phyloP scores from a whole-genome alignment of 37 sponge, comb jelly and placozoan genomes.

The Mnemiopsis leidyi region DNA sequence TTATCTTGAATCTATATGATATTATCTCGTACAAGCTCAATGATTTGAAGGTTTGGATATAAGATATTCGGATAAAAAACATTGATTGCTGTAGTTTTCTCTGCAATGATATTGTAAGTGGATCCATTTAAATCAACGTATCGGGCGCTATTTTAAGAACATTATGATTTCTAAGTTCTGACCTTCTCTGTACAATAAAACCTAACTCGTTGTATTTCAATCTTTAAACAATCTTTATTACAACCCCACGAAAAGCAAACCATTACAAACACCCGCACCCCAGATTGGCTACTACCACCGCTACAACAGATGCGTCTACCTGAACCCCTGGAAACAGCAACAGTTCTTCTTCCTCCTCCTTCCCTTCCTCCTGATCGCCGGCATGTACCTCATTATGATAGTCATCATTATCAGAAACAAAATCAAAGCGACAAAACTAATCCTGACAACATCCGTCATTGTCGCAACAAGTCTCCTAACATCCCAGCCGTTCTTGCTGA shows the following conservation, averaged over 20 bases:
- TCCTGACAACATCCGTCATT: background rate
- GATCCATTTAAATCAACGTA: no score
- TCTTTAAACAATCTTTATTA: background rate
- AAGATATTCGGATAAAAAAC: no score
- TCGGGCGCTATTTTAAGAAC: no score
- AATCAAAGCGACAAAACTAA: background rate
- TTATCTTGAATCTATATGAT: background rate
- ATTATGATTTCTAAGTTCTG: no score
- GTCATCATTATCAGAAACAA: background rate
- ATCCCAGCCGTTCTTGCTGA: background rate
- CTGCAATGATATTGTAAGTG: no score
- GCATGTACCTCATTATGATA: background rate
- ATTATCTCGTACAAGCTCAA: background rate
- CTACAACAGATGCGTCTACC: slow-evolving; percentile 1
- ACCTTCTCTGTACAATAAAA: no score
- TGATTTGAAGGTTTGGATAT: no score
- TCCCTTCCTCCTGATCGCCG: background rate
- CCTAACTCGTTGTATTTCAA: background rate
- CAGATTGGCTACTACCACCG: background rate
- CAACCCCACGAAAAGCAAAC: no score
- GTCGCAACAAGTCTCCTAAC: background rate
- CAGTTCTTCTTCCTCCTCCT: background rate
- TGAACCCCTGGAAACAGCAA: background rate
- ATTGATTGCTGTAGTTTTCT: no score
- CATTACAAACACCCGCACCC: background rate